phyloP scores from a whole-genome alignment of 2,797 vertebrate genomes.

The Arctocebus calabarensis region DNA sequence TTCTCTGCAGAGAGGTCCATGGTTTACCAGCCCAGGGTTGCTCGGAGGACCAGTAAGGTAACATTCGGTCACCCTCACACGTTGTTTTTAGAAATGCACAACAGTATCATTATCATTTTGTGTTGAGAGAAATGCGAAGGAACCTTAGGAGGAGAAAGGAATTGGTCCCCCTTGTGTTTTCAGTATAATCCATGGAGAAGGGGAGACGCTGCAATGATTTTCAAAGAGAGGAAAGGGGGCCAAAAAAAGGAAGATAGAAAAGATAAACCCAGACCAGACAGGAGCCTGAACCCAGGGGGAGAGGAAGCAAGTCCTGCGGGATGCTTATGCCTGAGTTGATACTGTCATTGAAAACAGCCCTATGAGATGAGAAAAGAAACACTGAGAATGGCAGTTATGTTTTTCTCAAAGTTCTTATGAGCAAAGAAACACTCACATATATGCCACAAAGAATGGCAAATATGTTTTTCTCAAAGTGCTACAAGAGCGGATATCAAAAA shows the following conservation, averaged over 20 bases:
- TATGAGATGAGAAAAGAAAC: neutral
- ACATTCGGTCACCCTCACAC: neutral
- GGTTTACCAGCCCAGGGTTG: neutral
- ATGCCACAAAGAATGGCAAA: neutral
- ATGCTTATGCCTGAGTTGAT: neutral
- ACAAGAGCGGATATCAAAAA: neutral
- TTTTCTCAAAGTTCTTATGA: neutral
- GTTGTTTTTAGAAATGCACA: neutral
- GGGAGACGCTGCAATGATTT: neutral
- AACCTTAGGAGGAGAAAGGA: neutral
- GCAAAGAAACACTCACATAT: neutral
- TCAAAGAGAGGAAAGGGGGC: neutral
- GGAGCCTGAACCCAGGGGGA: neutral
- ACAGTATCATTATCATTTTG: neutral
- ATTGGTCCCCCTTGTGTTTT: neutral
- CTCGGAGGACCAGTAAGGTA: neutral
- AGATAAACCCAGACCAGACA: neutral
- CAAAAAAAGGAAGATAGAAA: neutral
- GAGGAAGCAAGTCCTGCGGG: neutral
- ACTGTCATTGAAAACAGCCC: neutral
- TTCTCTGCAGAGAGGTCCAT: neutral
- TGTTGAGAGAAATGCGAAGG: neutral
- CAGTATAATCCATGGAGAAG: neutral
- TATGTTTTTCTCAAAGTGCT: neutral
- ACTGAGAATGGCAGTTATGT: neutral